phyloP scores from a whole-genome alignment of 1,140 invertebrate genomes.

The Pachypsylla venusta region DNA sequence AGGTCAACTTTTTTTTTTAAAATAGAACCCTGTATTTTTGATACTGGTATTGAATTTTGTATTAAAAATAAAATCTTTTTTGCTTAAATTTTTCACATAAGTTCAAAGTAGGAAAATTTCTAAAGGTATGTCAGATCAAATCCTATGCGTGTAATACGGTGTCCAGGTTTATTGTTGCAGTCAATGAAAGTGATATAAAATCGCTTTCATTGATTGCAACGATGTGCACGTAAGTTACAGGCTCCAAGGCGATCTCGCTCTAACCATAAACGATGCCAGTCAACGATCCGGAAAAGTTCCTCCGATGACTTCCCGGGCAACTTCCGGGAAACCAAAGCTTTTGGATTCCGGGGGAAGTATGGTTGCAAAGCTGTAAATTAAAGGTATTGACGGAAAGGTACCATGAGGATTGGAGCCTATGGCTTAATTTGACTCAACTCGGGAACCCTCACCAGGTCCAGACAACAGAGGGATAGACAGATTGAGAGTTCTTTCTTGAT shows the following conservation, averaged over 20 bases:
- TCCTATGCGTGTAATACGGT: too few relatives aligned
- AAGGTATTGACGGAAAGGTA: constrained; percentile 78
- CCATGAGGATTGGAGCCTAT: constrained; percentile 81
- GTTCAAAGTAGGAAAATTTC: too few relatives aligned
- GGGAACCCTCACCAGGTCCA: constrained; percentile 71
- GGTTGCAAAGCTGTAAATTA: constrained; percentile 87
- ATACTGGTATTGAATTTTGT: too few relatives aligned
- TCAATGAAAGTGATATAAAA: too few relatives aligned
- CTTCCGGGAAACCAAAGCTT: constrained; percentile 58
- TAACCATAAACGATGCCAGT: constrained; percentile 75
- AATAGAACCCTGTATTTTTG: too few relatives aligned
- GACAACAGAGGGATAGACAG: constrained; percentile 78
- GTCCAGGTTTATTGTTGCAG: too few relatives aligned
- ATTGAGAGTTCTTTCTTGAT: constrained; percentile 86
- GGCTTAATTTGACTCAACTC: constrained; percentile 86
- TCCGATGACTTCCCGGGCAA: constrained; percentile 41
- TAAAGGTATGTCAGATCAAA: too few relatives aligned
- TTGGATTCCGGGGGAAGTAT: constrained; percentile 75
- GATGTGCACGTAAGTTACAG: constrained; percentile 70
- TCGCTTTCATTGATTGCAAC: too few relatives aligned
- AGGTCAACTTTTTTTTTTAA: too few relatives aligned
- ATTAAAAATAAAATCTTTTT: too few relatives aligned
- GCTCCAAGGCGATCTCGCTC: constrained; percentile 66
- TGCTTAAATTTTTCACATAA: too few relatives aligned
- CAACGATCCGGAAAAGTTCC: constrained; percentile 46